phyloP scores from a whole-genome alignment of 2,888 invertebrate species.

The Xestoiulus laeticollis region DNA sequence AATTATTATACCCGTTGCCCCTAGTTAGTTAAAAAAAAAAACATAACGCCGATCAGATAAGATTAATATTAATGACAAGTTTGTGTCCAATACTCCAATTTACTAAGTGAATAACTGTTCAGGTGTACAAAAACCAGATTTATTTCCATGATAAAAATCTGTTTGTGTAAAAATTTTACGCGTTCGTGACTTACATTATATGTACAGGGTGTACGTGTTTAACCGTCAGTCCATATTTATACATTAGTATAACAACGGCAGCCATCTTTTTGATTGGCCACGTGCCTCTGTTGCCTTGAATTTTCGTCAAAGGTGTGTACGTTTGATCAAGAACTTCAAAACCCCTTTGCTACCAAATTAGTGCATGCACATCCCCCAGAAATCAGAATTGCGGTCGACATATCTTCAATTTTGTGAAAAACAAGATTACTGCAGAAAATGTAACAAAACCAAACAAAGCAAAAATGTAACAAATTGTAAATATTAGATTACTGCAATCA shows the following conservation, averaged over 20 bases:
- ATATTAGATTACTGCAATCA: too few species aligned
- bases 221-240: neutral
- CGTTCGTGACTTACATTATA: constrained; percentile 32
- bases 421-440: too few species aligned
- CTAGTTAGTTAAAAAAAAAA: neutral
- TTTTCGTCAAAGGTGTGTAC: neutral
- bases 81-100: constrained; percentile 29
- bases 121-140: constrained; percentile 26
- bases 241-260: neutral
- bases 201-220: constrained; percentile 27
- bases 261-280: neutral
- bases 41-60: neutral
- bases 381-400: too few species aligned
- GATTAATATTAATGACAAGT: constrained; percentile 37
- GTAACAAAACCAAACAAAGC: too few species aligned
- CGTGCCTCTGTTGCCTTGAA: neutral
- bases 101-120: constrained; percentile 37
- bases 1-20: constrained; percentile 7
- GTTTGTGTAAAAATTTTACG: neutral
- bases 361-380: neutral
- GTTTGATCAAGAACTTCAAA: neutral
- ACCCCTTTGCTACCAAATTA: neutral
- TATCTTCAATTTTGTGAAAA: neutral
- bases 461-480: too few species aligned
- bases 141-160: constrained; percentile 29